Base-by-base conservation (phyloP, 2,888 invertebrate species). In the Epistrophella euchroma region DNA sequence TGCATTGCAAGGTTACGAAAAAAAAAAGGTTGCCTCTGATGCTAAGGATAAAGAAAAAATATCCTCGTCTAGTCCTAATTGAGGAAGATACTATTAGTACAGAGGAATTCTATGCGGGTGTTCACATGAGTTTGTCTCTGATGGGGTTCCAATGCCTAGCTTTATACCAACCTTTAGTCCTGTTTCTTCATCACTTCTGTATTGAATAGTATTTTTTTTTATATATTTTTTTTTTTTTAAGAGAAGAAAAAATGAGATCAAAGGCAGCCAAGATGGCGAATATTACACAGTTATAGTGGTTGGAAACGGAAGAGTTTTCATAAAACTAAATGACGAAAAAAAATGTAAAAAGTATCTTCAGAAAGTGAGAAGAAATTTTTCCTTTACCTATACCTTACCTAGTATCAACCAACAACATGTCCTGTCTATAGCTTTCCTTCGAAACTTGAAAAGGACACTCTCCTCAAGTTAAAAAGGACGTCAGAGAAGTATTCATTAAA, bases 401-500 rank as follows among this genome's bases (percentile, higher is more conserved):
- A 79, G 58, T 66, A 75, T 66, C 58, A 66, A 70, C 75, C 47
- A 68, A 71, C 75, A 76, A 40, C 72, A 64, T 71, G 66, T 62
- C 68, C 68, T 60, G 37, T 60, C 37, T 58, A 60, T 62, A 47
- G 66, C 73, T 55, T 6, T 55, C n/a, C 37, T 58, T 28, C 32
- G 40, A 45, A 62, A 25, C 25, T 68, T 50, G 66, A 25, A 73
- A 78, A 52, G 62, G 71, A 64, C 64, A 76, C 76, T 75, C 58
- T 74, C 25, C 58, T 74, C 25, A 19, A 77, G 64, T 70, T 70
- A 52, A 68, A 85, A 79, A 64, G 76, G 76, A 76, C 73, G 72
- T 37, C 62, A 28, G 43, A 77, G 64, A 81, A 70, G 81, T 81
- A 86, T 86, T 87, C 83, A 87, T 87, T 87, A 87, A 83, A 86